These are phyloP conservation scores for Ataeniobius toweri DNA, from an alignment of 2,797 vertebrate species.

Conservation along the genomic window DNA sequence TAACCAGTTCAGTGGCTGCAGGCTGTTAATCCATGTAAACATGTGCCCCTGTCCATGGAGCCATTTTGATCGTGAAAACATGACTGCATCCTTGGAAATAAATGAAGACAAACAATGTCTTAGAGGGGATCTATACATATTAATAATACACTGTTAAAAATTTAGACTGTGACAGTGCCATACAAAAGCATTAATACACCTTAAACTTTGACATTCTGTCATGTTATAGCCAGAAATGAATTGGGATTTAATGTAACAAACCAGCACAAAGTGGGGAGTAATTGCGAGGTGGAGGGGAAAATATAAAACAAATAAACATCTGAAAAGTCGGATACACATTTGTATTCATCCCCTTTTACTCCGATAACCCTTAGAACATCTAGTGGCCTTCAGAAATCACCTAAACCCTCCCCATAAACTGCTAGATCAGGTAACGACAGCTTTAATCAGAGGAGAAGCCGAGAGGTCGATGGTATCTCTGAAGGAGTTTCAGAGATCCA, in stretches of 20 bases:
- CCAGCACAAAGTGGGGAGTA: background rate
- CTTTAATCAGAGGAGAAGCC: too few species aligned
- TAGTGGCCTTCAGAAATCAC: too few species aligned
- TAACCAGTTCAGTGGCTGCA: slow-evolving; percentile 48
- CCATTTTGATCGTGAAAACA: slow-evolving; percentile 2
- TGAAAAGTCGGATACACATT: background rate
- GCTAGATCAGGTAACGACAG: too few species aligned
- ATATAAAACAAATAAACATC: background rate
- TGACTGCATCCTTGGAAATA: slow-evolving; percentile 1
- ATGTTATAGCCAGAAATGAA: background rate
- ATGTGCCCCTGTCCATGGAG: slow-evolving; percentile 36
- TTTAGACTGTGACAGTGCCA: background rate
- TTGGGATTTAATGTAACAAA: background rate
- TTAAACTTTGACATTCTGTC: background rate
- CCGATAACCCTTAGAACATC: too few species aligned
- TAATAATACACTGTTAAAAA: background rate
- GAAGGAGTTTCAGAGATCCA: too few species aligned
- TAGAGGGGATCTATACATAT: background rate
- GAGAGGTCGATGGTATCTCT: too few species aligned
- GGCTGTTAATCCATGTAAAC: slow-evolving; percentile 50
- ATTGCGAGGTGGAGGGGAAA: background rate
- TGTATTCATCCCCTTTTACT: too few species aligned
- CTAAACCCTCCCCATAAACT: too few species aligned
- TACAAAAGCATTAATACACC: background rate
- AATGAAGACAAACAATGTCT: slow-evolving; percentile 1